These are phyloP conservation scores for Scytalopus superciliaris DNA, from an alignment of 2,113 vertebrate species.

Conservation along the genomic window DNA sequence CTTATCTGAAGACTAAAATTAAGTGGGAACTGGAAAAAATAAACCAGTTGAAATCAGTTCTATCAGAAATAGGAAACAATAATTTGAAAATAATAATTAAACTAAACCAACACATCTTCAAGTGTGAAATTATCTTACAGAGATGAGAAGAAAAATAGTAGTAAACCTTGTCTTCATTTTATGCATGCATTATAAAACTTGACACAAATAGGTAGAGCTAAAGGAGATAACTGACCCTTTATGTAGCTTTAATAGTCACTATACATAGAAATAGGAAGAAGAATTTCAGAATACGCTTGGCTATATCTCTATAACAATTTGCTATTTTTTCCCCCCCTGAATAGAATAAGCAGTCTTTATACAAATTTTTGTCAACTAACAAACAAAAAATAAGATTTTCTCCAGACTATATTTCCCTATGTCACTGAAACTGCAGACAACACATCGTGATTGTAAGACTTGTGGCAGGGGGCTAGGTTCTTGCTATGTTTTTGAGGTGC, in stretches of 20 bases:
- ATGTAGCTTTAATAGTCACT: not conserved
- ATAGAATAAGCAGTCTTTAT: not conserved
- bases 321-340: not conserved
- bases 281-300: not conserved
- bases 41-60: not conserved
- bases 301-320: not conserved
- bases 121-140: not conserved
- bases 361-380: not conserved
- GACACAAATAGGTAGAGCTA: not conserved
- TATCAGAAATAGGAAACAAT: not conserved
- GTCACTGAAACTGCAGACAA: fast-evolving
- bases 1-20: not conserved
- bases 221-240: not conserved
- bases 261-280: not conserved
- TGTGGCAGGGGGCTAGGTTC: not conserved
- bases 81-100: not conserved
- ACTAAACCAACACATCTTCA: not conserved
- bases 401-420: not conserved
- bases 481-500: not conserved
- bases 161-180: not conserved
- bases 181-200: not conserved
- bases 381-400: not conserved
- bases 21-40: not conserved
- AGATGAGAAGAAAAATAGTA: not conserved
- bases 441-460: not conserved